phyloP scores from a whole-genome alignment of 2,113 vertebrate species.

The Meriones unguiculatus region DNA sequence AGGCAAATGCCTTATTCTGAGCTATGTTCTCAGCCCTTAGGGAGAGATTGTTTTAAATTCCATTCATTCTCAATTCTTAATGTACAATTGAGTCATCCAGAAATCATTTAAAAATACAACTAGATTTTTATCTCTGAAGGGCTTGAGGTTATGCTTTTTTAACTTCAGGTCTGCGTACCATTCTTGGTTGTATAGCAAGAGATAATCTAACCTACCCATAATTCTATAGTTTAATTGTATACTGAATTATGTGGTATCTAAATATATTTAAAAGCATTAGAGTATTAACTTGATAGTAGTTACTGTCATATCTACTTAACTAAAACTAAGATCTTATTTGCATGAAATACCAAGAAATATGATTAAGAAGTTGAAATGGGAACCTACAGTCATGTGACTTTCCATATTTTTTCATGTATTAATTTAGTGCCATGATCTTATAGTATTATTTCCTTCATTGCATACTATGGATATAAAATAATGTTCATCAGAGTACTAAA shows the following conservation, averaged over 20 bases:
- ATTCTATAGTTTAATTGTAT: conserved; percentile 26
- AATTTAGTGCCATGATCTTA: conserved; percentile 34
- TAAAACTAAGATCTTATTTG: conserved; percentile 45
- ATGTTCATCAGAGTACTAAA: neutral
- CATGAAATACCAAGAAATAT: conserved; percentile 30
- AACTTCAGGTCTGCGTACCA: neutral
- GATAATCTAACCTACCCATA: neutral
- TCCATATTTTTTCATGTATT: conserved; percentile 16
- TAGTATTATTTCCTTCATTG: conserved; percentile 29
- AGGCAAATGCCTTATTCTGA: neutral
- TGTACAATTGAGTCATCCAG: conserved; percentile 30
- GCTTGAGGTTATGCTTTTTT: conserved; percentile 15
- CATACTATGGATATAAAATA: conserved; percentile 17
- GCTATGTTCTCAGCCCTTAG: neutral
- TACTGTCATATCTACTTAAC: conserved; percentile 19
- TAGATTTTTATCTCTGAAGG: conserved; percentile 25
- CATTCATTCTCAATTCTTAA: conserved; percentile 6
- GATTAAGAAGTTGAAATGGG: conserved; percentile 65
- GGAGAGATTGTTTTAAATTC: neutral
- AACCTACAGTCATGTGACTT: neutral
- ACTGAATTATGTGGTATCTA: conserved; percentile 49
- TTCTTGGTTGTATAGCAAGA: neutral
- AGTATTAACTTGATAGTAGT: conserved; percentile 36
- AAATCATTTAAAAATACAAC: conserved; percentile 14
- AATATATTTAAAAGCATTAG: conserved; percentile 1